Base-by-base conservation (phyloP, 23 tunicate genomes). In the Trididemnum clinides region DNA sequence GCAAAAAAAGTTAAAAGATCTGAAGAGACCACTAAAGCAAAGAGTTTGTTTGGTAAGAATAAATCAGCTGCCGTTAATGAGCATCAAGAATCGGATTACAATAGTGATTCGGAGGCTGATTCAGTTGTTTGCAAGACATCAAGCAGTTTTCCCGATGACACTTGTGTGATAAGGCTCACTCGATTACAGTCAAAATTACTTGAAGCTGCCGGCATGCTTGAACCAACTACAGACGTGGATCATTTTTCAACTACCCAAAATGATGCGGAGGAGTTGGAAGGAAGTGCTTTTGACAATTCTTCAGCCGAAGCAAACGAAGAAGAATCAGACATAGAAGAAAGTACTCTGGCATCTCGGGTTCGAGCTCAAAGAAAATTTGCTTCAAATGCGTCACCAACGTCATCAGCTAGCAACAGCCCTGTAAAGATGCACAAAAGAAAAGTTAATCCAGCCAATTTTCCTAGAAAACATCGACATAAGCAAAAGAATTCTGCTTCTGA, bases 311-410 rank as follows among this genome's bases (percentile, higher is more conserved):
- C n/a, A n/a, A n/a, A n/a, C n/a, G 5, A 2, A 3, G 37, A 51
- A 30, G 3, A 1, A 2, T 78, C 76, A 32, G 80, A 83, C 50
- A 10, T 54, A 28, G 86, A 82, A 29, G 75, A 72, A 25, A 34
- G 71, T 64, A 27, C 86, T 1, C 27, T 25, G 0, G 39, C 82
- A 10, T 39, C 33, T 4, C 73, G 84, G 31, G 33, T 83, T 1
- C 32, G 88, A 57, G 97, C 97, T 28, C 97, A 92, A 63, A 50
- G 97, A 34, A 92, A 92, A 37, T 92, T 92, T 83, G 91, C 97
- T 3, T 57, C 82, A 18, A 87, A 87, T 44, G 33, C 91, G 28
- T 76, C 91, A 25, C 89, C 95, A 32, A 82, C 87, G 6, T 64
- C 72, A 73, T 81, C 91, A 87, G 32, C 85, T 50, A 80, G 91